Evolutionary conservation across 2,797 vertebrate genomes (phyloP).

Genomic region (Dallia pectoralis): DNA sequence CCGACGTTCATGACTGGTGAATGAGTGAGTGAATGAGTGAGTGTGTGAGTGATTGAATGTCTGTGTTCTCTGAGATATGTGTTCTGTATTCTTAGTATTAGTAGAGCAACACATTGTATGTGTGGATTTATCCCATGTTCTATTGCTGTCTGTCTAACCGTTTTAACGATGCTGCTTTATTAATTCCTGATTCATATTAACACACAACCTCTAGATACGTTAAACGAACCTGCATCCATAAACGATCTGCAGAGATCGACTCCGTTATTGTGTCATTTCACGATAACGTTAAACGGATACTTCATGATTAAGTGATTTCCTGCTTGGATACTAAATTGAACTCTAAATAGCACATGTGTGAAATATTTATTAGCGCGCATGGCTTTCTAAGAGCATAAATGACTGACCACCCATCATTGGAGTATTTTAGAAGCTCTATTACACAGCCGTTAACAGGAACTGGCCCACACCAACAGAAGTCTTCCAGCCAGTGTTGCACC

Average conservation of each 20-base stretch:
- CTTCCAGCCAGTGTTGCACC: too few relatives aligned
- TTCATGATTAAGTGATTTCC: too few relatives aligned
- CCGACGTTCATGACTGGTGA: conserved; percentile 11
- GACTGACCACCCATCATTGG: too few relatives aligned
- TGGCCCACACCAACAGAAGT: too few relatives aligned
- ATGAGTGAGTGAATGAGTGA: conserved; percentile 13
- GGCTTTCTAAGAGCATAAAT: too few relatives aligned
- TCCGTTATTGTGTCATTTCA: neutral
- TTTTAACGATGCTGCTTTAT: conserved; percentile 16
- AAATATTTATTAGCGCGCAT: too few relatives aligned
- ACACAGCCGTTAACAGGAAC: too few relatives aligned
- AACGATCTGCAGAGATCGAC: neutral
- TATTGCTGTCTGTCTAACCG: neutral
- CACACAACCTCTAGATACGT: neutral
- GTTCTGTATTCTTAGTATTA: neutral
- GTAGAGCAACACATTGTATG: conserved; percentile 16
- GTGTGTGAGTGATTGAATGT: neutral
- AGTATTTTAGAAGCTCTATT: too few relatives aligned
- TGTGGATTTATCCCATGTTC: conserved; percentile 25
- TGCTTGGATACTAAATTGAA: too few relatives aligned
- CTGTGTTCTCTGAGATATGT: neutral
- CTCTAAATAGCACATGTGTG: too few relatives aligned
- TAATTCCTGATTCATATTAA: conserved; percentile 42
- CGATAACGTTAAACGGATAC: conserved; percentile 6
- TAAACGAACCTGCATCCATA: neutral